Conservation (phyloP, 1,140 invertebrate species). For the Patella vulgata region DNA sequence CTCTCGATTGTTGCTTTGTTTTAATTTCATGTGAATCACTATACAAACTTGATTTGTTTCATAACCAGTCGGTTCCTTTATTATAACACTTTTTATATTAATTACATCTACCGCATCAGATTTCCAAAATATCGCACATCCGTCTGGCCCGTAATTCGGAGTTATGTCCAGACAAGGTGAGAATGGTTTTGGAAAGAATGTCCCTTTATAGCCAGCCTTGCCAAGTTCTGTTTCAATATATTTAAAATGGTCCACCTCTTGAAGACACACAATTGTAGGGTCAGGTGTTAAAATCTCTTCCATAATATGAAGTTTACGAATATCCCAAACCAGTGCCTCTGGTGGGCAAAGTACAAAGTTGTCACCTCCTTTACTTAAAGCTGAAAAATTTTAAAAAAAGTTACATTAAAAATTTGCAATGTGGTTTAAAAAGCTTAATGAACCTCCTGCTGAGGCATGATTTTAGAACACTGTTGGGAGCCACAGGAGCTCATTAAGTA, state of each 20-base stretch:
- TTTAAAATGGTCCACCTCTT: constrained; percentile 83
- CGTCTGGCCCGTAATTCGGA: constrained; percentile 82
- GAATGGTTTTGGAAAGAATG: constrained; percentile 82
- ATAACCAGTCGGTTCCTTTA: constrained; percentile 78
- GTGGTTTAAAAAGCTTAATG: not conserved
- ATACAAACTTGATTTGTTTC: constrained; percentile 80
- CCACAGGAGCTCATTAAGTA: not conserved
- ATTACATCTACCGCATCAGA: constrained; percentile 74
- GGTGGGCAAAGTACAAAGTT: constrained; percentile 79
- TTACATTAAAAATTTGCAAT: not conserved
- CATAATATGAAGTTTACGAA: constrained; percentile 75
- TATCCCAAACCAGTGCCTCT: constrained; percentile 77
- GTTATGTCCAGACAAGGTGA: constrained; percentile 78
- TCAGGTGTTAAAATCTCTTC: constrained; percentile 78
- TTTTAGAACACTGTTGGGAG: not conserved
- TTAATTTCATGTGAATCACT: constrained; percentile 59
- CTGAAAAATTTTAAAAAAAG: constrained; percentile 66
- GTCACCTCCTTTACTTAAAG: constrained; percentile 77
- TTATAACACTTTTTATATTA: constrained; percentile 71
- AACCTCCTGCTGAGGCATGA: not conserved
- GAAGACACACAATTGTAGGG: constrained; percentile 80
- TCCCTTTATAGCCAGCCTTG: constrained; percentile 76
- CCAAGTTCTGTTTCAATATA: constrained; percentile 74
- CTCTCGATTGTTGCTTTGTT: constrained; percentile 51
- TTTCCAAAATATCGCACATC: constrained; percentile 81